phyloP scores from a whole-genome alignment of 2,888 invertebrate species.

The Hirtodrosophila cameraria region DNA sequence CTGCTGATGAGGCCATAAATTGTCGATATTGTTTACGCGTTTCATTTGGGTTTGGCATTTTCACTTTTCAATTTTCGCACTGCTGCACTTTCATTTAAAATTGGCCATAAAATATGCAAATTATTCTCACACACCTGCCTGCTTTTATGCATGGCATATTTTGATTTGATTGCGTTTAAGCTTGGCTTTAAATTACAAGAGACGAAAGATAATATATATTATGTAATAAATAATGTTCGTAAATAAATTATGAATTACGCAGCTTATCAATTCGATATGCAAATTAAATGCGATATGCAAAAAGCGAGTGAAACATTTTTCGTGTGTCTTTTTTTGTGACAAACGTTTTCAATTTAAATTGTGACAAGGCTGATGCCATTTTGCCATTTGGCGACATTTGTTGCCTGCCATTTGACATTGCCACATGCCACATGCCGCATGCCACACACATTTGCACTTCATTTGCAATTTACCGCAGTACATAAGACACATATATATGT shows the following conservation, averaged over 20 bases:
- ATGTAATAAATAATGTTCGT: slow-evolving; percentile 13
- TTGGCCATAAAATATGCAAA: slow-evolving; percentile 68
- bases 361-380: slow-evolving; percentile 52
- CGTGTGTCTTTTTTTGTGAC: slow-evolving; percentile 35
- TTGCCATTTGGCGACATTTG: slow-evolving; percentile 27
- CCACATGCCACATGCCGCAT: slow-evolving; percentile 34
- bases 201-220: slow-evolving; percentile 1
- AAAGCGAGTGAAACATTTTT: slow-evolving; percentile 20
- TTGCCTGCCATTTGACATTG: slow-evolving; percentile 18
- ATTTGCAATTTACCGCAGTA: slow-evolving; percentile 43
- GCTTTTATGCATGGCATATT: slow-evolving; percentile 8
- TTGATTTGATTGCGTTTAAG: slow-evolving; percentile 4
- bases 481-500: slow-evolving; percentile 1
- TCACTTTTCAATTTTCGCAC: slow-evolving; percentile 32
- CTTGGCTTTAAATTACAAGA: too few species aligned
- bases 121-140: slow-evolving; percentile 26
- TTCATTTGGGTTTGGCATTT: slow-evolving; percentile 48
- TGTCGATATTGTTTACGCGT: slow-evolving; percentile 56
- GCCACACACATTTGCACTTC: slow-evolving; percentile 53
- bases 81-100: slow-evolving; percentile 62
- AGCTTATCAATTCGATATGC: slow-evolving; percentile 51
- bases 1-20: slow-evolving; percentile 54
- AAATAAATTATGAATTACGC: slow-evolving; percentile 39
- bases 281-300: slow-evolving; percentile 31
- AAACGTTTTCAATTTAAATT: slow-evolving; percentile 76